A percentile compares a stretch with the other conserved stretches of the same genome.
Evolutionary conservation across 2,888 invertebrate species (phyloP).

Genomic region (Pandemis heparana): DNA sequence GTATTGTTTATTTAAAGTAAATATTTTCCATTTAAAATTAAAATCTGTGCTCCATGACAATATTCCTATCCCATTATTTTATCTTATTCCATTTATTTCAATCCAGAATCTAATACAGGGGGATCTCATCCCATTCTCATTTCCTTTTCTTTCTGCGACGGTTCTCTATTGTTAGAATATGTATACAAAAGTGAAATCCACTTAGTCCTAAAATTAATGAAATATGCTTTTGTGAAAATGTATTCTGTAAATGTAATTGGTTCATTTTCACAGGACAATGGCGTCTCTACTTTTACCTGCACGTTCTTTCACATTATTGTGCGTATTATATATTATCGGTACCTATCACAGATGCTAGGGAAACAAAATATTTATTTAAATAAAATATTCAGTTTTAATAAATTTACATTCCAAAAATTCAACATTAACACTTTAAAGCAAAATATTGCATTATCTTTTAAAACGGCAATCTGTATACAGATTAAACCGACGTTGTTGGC

Average conservation of each 20-base stretch:
- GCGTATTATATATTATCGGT: not conserved
- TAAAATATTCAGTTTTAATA: not conserved
- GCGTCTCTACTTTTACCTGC: not conserved
- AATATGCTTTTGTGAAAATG: constrained; percentile 46
- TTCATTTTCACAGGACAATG: constrained; percentile 22
- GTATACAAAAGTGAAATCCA: constrained; percentile 51
- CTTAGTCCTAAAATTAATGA: constrained; percentile 53
- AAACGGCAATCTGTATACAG: not conserved
- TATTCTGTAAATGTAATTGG: constrained; percentile 41
- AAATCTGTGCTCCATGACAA: constrained; percentile 34
- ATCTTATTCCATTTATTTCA: constrained; percentile 50
- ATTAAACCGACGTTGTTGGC: constrained; percentile 26
- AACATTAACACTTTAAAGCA: not conserved
- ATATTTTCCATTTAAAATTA: constrained; percentile 42
- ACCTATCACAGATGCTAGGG: not conserved
- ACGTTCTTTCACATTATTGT: not conserved
- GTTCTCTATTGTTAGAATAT: constrained; percentile 57
- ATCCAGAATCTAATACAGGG: constrained; percentile 49
- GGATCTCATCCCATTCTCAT: constrained; percentile 58
- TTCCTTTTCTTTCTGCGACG: constrained; percentile 56
- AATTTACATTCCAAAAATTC: not conserved
- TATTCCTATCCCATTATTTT: constrained; percentile 42
- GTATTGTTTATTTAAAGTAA: constrained; percentile 23
- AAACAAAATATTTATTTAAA: not conserved
- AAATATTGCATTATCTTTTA: not conserved